Evolutionary conservation across 2,888 invertebrate genomes (phyloP), one percentile per base, ranked within the genome.

Genomic region (Sabatieria punctata): DNA sequence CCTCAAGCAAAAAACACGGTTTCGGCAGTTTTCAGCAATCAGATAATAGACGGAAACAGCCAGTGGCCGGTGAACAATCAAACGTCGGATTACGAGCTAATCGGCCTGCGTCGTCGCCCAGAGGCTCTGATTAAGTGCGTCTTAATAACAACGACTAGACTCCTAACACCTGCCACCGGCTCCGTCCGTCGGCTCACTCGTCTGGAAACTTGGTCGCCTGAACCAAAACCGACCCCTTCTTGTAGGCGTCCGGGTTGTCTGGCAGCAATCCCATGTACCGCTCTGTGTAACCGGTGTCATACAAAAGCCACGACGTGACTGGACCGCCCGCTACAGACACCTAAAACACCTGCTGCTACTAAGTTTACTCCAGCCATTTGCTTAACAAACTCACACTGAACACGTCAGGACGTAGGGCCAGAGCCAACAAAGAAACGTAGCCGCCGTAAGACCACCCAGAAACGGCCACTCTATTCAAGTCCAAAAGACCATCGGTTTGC

Each of bases 371-470:
- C n/a, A n/a, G n/a, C n/a, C n/a, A n/a, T n/a, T n/a, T n/a, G n/a
- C n/a, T n/a, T n/a, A n/a, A n/a, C n/a, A 42, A 8, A 15, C 18
- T 48, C 60, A 86, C 80, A 74, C 88, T 88, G 71, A 93, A 95
- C 51, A 89, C 74, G 60, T 88, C 80, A 0, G 91, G 86, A 63
- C 85, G 78, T 53, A 89, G 86, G 50, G 85, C 84, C 39, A 97
- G 72, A 1, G 85, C 91, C 77, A 93, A 84, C 25, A 97, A 75
- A 50, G 91, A 85, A 33, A 97, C 75, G 71, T 95, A 97, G 25
- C 95, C 97, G 73, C 95, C 97, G 64, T 97, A 99, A 38, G 93
- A 93, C 93, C 95, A 97, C 1, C 97, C 97, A 65, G 89, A 88
- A 57, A 97, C 85, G 1, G 86, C 93, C 15, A 99, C 79, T 41